Base-by-base conservation (phyloP, 2,888 invertebrate species). In the Cheilosia soror region DNA sequence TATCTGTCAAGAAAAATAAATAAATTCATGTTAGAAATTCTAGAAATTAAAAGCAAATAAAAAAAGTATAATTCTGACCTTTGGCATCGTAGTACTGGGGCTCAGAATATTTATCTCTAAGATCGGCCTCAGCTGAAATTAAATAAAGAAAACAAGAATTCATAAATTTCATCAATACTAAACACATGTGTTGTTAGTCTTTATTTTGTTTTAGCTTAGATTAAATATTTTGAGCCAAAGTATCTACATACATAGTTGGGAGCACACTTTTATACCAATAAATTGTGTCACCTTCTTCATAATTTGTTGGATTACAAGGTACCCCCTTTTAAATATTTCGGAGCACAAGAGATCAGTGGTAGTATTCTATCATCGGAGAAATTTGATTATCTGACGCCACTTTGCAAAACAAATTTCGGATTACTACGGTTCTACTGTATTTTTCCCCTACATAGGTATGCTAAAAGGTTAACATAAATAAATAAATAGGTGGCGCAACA, bases 61-160 rank as follows among this genome's bases (percentile, higher is more conserved):
- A 20, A 57, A 57, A 58, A 58, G 25, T 31, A 9, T 58, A 33
- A 66, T 33, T 86, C 89, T 88, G 88, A 91, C 91, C 91, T 91
- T 92, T 91, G 62, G 89, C 88, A 80, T 91, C 90, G 87, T 90
- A 90, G 88, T 89, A 90, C 73, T 89, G 88, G 81, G 89, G 89
- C 66, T 91, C 90, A 79, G 90, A 90, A 87, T 89, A 90, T 87
- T 88, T 89, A 80, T 89, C 90, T 86, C 88, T 89, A 81, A 89
- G 87, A 87, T 92, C 91, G 87, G 89, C 89, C 87, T 90, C 89
- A 85, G 90, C 92, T 91, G 89, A 71, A 90, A 90, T 87, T 81
- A 87, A 88, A 89, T 82, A 88, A 80, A 88, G 40, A 79, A 87
- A 75, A 71, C 47, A 77, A 76, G 49, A 51, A 72, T 49, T 66